Conservation (phyloP, 2,888 invertebrate species). For the Didymodactylos carnosus region DNA sequence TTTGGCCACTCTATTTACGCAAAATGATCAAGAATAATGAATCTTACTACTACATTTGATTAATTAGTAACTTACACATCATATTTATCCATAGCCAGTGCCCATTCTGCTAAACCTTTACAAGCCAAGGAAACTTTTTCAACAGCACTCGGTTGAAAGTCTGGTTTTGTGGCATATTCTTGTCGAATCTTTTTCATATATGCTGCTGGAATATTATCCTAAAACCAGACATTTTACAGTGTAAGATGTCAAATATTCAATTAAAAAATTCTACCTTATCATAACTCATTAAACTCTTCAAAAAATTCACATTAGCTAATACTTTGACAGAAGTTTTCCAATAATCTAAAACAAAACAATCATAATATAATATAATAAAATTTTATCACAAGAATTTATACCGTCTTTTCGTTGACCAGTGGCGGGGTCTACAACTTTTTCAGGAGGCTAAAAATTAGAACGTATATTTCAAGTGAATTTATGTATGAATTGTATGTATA, state of each 20-base stretch:
- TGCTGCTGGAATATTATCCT: conserved; percentile 28
- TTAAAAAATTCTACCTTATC: conserved; percentile 23
- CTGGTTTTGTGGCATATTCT: conserved; percentile 48
- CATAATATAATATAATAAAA: too few relatives aligned
- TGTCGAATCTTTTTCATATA: conserved; percentile 30
- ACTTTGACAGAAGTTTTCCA: conserved; percentile 34
- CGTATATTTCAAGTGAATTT: too few relatives aligned
- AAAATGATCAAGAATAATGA: background rate
- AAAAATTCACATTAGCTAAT: conserved; percentile 34
- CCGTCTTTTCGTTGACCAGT: conserved; percentile 34
- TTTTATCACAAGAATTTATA: too few relatives aligned
- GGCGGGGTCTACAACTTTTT: conserved; percentile 31
- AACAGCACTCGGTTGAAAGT: conserved; percentile 75
- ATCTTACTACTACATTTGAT: background rate
- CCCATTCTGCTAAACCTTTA: conserved; percentile 46
- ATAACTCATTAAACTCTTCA: conserved; percentile 28
- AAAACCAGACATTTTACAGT: conserved; percentile 23
- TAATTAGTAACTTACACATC: conserved; percentile 25
- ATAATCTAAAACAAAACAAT: too few relatives aligned
- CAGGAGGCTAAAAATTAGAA: too few relatives aligned
- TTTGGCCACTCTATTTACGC: conserved; percentile 28
- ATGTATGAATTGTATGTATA: too few relatives aligned
- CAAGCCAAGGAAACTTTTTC: conserved; percentile 66
- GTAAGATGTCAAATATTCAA: background rate
- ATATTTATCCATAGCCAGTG: conserved; percentile 34